phyloP scores from a whole-genome alignment of 2,113 vertebrate genomes.

The Piprites chloris region DNA sequence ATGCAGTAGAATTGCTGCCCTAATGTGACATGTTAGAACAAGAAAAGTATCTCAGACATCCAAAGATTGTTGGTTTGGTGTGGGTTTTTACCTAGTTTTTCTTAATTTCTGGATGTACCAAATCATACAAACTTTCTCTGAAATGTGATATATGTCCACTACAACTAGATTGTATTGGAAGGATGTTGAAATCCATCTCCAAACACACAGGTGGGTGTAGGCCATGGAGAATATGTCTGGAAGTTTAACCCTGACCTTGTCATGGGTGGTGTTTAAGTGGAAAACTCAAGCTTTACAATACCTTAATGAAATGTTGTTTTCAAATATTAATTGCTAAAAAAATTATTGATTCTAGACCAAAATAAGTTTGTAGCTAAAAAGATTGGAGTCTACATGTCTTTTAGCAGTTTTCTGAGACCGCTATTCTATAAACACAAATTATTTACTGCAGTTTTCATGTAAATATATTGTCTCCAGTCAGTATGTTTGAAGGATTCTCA shows the following conservation, averaged over 20 bases:
- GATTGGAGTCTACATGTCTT: neutral
- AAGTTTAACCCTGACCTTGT: neutral
- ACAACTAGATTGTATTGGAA: neutral
- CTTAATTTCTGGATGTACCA: neutral
- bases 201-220: neutral
- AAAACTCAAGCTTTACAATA: neutral
- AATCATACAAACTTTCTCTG: neutral
- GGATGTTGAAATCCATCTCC: neutral
- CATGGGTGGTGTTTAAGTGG: neutral
- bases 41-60: neutral
- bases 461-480: conserved; percentile 43
- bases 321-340: neutral
- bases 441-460: conserved; percentile 16
- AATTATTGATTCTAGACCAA: conserved; percentile 12
- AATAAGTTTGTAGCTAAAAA: conserved; percentile 10
- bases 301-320: neutral
- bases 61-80: neutral
- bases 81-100: neutral
- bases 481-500: conserved; percentile 1
- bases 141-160: neutral
- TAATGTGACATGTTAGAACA: neutral
- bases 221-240: neutral
- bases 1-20: neutral
- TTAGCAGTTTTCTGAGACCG: neutral
- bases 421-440: neutral